Conservation (phyloP, 2,888 invertebrate genomes). For the Agapostemon virescens region DNA sequence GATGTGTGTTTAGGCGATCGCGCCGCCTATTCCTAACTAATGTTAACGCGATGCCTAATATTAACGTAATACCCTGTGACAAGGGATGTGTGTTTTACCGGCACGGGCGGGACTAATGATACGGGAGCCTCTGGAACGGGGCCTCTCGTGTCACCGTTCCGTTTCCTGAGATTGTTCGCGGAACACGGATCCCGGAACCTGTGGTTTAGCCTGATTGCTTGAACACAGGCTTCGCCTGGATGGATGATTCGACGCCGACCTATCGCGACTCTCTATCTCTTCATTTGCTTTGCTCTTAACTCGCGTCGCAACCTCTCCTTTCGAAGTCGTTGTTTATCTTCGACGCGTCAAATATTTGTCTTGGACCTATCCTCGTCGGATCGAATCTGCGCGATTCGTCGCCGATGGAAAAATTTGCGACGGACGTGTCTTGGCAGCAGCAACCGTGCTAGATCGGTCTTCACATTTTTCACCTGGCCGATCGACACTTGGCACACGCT, state of each 20-base stretch:
- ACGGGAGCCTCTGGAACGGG: neutral
- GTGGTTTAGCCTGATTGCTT: slow-evolving; percentile 3
- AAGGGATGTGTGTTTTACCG: slow-evolving; percentile 4
- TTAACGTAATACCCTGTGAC: slow-evolving; percentile 15
- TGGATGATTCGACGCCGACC: neutral
- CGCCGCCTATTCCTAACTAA: slow-evolving; percentile 9
- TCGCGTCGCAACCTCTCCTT: neutral
- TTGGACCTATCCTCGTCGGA: too few relatives aligned
- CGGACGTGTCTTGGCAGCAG: neutral
- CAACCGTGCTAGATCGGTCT: neutral
- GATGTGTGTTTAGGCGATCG: slow-evolving; percentile 5
- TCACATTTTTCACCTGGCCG: neutral
- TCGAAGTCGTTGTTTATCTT: neutral
- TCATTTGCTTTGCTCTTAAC: neutral
- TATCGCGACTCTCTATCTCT: neutral
- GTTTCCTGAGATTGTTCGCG: slow-evolving; percentile 12
- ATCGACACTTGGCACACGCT: too few relatives aligned
- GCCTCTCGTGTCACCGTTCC: slow-evolving; percentile 18
- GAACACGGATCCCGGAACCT: slow-evolving; percentile 2
- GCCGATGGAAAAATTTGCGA: neutral
- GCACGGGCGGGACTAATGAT: slow-evolving; percentile 2
- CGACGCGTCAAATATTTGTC: neutral
- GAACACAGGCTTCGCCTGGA: neutral
- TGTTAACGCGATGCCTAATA: slow-evolving; percentile 6
- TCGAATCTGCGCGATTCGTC: too few relatives aligned